phyloP scores from a whole-genome alignment of 2,797 vertebrate species.

The Muscicapa striata region DNA sequence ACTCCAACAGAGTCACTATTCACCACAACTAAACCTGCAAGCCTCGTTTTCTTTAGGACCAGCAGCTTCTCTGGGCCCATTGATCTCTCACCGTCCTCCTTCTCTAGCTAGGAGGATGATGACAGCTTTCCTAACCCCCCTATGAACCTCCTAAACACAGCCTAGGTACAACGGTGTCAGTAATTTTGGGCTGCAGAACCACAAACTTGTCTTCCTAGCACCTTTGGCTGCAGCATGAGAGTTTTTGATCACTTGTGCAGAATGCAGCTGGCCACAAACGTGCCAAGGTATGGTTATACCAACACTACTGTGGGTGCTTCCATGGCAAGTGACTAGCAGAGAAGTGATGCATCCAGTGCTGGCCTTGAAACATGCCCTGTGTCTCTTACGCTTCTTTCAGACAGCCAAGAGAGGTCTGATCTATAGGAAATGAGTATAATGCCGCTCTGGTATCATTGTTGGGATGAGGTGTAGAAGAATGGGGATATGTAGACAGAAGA shows the following conservation, averaged over 20 bases:
- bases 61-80: not conserved
- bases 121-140: not conserved
- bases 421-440: not conserved
- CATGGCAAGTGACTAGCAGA: not conserved
- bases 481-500: not conserved
- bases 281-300: not conserved
- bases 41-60: not conserved
- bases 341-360: not conserved
- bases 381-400: not conserved
- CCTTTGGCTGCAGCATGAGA: not conserved
- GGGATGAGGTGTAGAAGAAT: not conserved
- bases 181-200: not conserved
- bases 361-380: not conserved
- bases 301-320: not conserved
- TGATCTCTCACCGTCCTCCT: not conserved
- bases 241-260: not conserved
- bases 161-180: not conserved
- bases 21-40: not conserved
- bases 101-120: not conserved
- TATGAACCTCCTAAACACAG: not conserved
- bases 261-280: not conserved
- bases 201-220: not conserved
- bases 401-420: not conserved
- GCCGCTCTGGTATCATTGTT: not conserved
- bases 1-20: not conserved